phyloP scores from a whole-genome alignment of 1,140 invertebrate species.

The Dreissena rostriformis region DNA sequence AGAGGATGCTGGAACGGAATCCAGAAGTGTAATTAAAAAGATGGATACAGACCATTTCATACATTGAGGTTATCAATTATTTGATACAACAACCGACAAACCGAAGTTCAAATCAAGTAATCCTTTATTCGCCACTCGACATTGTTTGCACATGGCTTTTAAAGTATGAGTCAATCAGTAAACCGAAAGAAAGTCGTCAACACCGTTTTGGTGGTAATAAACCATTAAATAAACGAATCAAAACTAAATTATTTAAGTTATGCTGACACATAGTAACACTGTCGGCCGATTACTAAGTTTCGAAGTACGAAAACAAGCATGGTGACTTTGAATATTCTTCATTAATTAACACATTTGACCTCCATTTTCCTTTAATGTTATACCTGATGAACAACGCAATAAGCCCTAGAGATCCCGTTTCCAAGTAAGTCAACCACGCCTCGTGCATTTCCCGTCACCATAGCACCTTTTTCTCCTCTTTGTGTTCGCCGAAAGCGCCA shows the following conservation, averaged over 20 bases:
- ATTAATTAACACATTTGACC: neutral
- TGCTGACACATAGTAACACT: neutral
- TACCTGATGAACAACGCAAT: conserved; percentile 96
- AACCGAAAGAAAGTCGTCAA: too few species aligned
- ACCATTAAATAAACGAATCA: neutral
- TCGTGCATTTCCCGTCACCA: conserved; percentile 91
- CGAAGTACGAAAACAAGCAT: neutral
- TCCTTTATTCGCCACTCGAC: neutral
- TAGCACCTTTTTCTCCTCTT: conserved; percentile 93
- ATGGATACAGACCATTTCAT: neutral
- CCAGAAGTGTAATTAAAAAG: too few species aligned
- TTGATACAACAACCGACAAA: neutral
- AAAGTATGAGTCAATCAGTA: too few species aligned
- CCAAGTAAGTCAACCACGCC: conserved; percentile 95
- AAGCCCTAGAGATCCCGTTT: conserved; percentile 98
- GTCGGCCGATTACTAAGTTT: too few species aligned
- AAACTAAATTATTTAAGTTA: neutral
- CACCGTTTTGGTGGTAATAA: neutral
- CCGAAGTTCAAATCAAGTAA: neutral
- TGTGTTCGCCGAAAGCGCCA: conserved; percentile 98
- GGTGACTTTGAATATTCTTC: neutral
- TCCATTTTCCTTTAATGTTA: conserved; percentile 87
- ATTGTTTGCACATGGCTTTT: too few species aligned
- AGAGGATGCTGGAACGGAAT: too few species aligned
- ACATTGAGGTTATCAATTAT: too few species aligned